Evolutionary conservation across 2,797 vertebrate species (phyloP), one percentile per base, ranked within the genome.

Genomic region (Heliangelus exortis): DNA sequence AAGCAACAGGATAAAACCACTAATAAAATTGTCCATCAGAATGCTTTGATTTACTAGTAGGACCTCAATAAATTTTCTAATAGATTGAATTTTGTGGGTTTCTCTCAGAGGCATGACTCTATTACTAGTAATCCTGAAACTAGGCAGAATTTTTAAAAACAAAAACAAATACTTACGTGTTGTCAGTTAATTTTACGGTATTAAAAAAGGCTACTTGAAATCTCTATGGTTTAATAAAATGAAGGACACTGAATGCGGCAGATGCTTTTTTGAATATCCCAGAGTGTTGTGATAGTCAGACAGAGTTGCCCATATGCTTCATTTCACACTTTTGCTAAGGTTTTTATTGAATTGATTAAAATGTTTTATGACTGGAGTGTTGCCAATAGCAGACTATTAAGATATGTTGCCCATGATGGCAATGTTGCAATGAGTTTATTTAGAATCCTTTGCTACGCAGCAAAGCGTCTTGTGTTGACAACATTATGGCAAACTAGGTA

Each of bases 301-400:
- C 63, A 84, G 67, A 90, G 90, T 89, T 90, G 53, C 57, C 81
- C 90, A 92, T 94, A 95, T 95, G 93, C 45, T 95, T 83, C 9
- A 79, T 93, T 95, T 96, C 94, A 89, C 88, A 88, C 90, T 92
- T 94, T 74, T 81, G 55, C 57, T 71, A 82, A 89, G 86, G 65
- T 87, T 96, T 93, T 82, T 96, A 76, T 89, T 93, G 83, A 67
- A 93, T 95, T 84, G 58, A 47, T 86, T 88, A 1, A 86, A 95
- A 74, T 84, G 86, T 93, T 95, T 34, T 39, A 51, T 61, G 65
- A 90, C 21, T 62, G 41, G 41, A 87, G 26, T 74, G 77, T 84
- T 96, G 93, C 86, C 88, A 95, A 53, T 59, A 95, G 19, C 45
- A 22, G 63, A 94, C 45, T 89, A 89, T 89, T 87, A 95, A 90